Base-by-base conservation (phyloP, 1,140 invertebrate species). In the Dufourea novaeangliae region DNA sequence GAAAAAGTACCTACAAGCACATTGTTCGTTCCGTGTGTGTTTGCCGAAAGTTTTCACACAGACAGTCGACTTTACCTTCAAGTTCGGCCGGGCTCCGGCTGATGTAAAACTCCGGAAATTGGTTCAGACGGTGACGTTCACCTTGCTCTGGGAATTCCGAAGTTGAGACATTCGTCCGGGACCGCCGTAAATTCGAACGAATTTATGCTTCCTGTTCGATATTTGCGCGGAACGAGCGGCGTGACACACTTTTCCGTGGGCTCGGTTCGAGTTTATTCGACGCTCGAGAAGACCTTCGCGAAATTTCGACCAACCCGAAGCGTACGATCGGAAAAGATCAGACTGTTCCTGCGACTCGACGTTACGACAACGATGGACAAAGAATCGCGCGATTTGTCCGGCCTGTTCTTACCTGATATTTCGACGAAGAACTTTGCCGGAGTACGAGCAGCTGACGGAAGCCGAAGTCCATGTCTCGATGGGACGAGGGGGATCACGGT, bases 91-190 rank as follows among this genome's bases (percentile, higher is more conserved):
- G 39, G 39, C 8, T 1, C 17, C 29, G 39, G n/a, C 12, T 52
- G 69, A 57, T n/a, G 54, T 46, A 69, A 75, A 75, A 75, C 64
- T 75, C 67, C 7, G 64, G 54, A 59, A 68, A 75, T 75, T 75
- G 73, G 39, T 75, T 75, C 29, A 37, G 73, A 68, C 73, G 64
- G 68, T 67, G 71, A 74, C 62, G 34, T 22, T 25, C 22, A 41
- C 64, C n/a, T 39, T 20, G 27, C 12, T 1, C n/a, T 6, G 73
- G 27, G 29, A 59, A 41, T 68, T 34, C 25, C 73, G 29, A 46
- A 59, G 46, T 68, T 69, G 62, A 75, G 54, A 75, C 73, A 59
- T 50, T 75, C 57, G 73, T 75, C 63, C 64, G 54, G 14, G 39
- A 29, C 22, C 25, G 12, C 54, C 52, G 39, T 75, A 75, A 75